phyloP scores from a whole-genome alignment of 2,888 invertebrate species.

The Lycia hirtaria region DNA sequence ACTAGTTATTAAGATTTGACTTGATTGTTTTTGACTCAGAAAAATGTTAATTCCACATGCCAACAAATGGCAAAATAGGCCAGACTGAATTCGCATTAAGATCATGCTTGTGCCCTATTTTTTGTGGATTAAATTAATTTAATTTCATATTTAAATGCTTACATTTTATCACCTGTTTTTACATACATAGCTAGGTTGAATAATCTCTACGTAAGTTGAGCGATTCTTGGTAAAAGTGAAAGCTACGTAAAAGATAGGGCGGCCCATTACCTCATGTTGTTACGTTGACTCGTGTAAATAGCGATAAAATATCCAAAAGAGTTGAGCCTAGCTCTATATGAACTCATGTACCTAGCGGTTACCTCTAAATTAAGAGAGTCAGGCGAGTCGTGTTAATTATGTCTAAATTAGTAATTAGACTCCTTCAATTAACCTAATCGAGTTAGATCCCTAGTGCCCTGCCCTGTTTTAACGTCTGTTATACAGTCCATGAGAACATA shows the following conservation, averaged over 20 bases:
- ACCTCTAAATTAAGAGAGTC: conserved; percentile 12
- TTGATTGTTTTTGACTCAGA: too few species aligned
- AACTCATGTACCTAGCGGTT: not conserved
- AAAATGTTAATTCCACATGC: too few species aligned
- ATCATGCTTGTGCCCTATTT: too few species aligned
- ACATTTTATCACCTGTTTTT: not conserved
- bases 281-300: conserved; percentile 1
- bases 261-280: conserved; percentile 23
- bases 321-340: conserved; percentile 1
- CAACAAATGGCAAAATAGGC: too few species aligned
- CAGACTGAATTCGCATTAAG: too few species aligned
- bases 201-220: conserved; percentile 10
- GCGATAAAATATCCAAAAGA: conserved; percentile 11
- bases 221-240: conserved; percentile 29
- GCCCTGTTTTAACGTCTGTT: conserved; percentile 11
- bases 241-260: conserved; percentile 24
- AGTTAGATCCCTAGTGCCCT: conserved; percentile 26
- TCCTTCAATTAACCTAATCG: conserved; percentile 38
- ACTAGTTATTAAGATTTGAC: too few species aligned
- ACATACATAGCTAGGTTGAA: conserved; percentile 1
- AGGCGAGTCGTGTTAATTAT: conserved; percentile 5
- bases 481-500: not conserved
- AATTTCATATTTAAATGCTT: not conserved
- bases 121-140: too few species aligned
- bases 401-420: conserved; percentile 19